phyloP scores from a whole-genome alignment of 2,888 invertebrate genomes.

The Clusia tigrina region DNA sequence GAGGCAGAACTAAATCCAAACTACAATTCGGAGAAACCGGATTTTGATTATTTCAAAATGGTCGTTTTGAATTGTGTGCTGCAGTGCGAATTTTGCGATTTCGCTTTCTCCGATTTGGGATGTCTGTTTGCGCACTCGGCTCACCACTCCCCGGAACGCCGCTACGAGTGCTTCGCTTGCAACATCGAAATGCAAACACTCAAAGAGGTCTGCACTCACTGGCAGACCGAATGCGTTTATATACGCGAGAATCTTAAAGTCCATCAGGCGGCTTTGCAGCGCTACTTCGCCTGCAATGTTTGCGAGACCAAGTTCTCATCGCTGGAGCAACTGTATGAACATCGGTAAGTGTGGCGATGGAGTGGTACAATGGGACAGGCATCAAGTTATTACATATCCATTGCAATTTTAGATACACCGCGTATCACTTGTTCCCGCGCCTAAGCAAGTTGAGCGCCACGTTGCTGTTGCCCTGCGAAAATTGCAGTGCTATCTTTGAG shows the following conservation, averaged over 20 bases:
- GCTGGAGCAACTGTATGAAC: constrained; percentile 59
- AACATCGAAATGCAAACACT: constrained; percentile 66
- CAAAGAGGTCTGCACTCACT: constrained; percentile 68
- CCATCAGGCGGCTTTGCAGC: constrained; percentile 44
- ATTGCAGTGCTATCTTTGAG: constrained; percentile 55
- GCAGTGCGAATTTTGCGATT: constrained; percentile 72
- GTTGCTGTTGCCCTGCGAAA: constrained; percentile 58
- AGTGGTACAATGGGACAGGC: not conserved
- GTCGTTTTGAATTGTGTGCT: constrained; percentile 61
- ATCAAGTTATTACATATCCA: too few species aligned
- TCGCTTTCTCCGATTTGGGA: constrained; percentile 67
- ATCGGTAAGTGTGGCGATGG: constrained; percentile 50
- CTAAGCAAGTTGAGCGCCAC: constrained; percentile 40
- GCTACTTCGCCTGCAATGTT: constrained; percentile 62
- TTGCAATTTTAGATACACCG: constrained; percentile 47
- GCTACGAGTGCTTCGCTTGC: constrained; percentile 62
- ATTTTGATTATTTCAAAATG: constrained; percentile 50
- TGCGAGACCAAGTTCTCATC: constrained; percentile 59
- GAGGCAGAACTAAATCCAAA: too few species aligned
- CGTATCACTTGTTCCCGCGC: constrained; percentile 61
- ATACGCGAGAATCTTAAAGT: constrained; percentile 54
- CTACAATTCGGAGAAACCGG: constrained; percentile 36
- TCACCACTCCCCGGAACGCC: constrained; percentile 52
- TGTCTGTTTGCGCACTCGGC: constrained; percentile 62
- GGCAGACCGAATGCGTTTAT: constrained; percentile 65